These are phyloP conservation scores for Macrocentrus cingulum DNA, from an alignment of 1,140 invertebrate species.

Conservation along the genomic window DNA sequence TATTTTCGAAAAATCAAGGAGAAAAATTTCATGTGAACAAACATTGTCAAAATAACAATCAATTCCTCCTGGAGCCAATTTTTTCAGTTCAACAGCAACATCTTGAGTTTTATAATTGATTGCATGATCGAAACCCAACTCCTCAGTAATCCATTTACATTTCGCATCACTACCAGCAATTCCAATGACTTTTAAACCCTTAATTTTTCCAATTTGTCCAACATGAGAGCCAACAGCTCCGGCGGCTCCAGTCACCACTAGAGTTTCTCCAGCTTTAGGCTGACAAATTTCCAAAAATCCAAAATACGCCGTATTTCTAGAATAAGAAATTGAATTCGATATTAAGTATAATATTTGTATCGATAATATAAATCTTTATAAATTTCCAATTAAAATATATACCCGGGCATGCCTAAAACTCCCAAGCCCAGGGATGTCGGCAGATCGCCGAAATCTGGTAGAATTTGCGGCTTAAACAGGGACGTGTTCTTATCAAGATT, in stretches of 20 bases:
- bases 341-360: no score
- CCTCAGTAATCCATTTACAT: constrained; percentile 66
- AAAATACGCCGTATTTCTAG: constrained; percentile 74
- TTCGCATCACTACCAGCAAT: constrained; percentile 72
- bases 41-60: constrained; percentile 79
- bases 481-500: background rate
- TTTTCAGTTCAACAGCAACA: constrained; percentile 60
- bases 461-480: constrained; percentile 39
- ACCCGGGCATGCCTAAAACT: constrained; percentile 69
- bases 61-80: constrained; percentile 68
- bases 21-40: constrained; percentile 30
- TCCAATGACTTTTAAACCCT: constrained; percentile 70
- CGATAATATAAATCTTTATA: no score
- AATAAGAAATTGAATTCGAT: constrained; percentile 33
- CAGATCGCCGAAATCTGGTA: constrained; percentile 62
- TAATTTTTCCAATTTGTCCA: constrained; percentile 73
- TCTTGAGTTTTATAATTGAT: constrained; percentile 73
- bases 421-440: constrained; percentile 65
- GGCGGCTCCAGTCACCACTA: constrained; percentile 68
- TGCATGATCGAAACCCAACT: constrained; percentile 68
- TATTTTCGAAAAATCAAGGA: background rate
- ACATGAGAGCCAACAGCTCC: constrained; percentile 72
- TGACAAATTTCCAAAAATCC: constrained; percentile 70
- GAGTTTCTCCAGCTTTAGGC: constrained; percentile 68
- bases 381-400: no score